A percentile compares a stretch with the other conserved stretches of the same genome.
Conservation (phyloP, 2,888 invertebrate species). For the Epicampocera succincta region DNA sequence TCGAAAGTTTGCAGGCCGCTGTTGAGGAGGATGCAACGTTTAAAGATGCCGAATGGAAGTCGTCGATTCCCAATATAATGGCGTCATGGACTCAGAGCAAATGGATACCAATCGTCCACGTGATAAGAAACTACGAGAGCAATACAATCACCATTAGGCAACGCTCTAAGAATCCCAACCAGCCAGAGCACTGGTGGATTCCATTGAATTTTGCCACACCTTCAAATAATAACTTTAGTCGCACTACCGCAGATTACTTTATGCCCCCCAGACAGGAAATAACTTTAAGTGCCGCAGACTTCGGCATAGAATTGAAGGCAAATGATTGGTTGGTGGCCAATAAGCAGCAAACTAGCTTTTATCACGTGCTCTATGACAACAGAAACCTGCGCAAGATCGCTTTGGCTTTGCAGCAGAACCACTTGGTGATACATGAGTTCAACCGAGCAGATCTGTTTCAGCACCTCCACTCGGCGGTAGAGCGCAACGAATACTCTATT, state of each 20-base stretch:
- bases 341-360: slow-evolving; percentile 81
- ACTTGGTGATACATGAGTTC: slow-evolving; percentile 86
- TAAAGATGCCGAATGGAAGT: slow-evolving; percentile 69
- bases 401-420: slow-evolving; percentile 84
- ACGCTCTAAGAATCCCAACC: slow-evolving; percentile 72
- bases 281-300: slow-evolving; percentile 73
- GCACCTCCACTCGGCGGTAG: slow-evolving; percentile 85
- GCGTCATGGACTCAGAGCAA: slow-evolving; percentile 85
- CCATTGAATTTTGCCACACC: slow-evolving; percentile 79
- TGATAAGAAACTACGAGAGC: slow-evolving; percentile 82
- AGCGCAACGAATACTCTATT: slow-evolving; percentile 84
- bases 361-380: slow-evolving; percentile 87
- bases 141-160: slow-evolving; percentile 84
- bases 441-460: slow-evolving; percentile 94
- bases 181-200: slow-evolving; percentile 78
- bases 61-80: slow-evolving; percentile 83
- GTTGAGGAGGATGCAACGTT: slow-evolving; percentile 73
- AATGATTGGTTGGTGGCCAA: slow-evolving; percentile 80
- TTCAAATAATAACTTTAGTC: slow-evolving; percentile 73
- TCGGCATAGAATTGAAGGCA: slow-evolving; percentile 73
- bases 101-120: slow-evolving; percentile 84
- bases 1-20: slow-evolving; percentile 75
- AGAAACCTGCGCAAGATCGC: slow-evolving; percentile 86
- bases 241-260: slow-evolving; percentile 77
- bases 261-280: slow-evolving; percentile 76